Conservation (phyloP, 2,797 vertebrate genomes). For the Clarias platycephalus region DNA sequence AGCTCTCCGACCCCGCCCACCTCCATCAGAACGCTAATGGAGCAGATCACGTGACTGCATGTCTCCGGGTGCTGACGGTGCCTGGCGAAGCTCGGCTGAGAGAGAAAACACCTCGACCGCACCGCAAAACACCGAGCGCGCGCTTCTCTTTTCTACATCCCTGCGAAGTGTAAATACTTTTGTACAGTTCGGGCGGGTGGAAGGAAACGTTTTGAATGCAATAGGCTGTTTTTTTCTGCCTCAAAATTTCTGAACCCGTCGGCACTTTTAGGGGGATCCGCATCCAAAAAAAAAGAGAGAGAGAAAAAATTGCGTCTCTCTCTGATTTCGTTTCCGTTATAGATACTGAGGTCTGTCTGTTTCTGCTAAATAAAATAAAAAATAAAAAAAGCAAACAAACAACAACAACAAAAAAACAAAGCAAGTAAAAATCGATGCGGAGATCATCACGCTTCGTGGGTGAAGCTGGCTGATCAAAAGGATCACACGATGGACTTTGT, state of each 20-base stretch:
- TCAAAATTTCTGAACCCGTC: conserved; percentile 26
- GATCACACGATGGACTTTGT: conserved; percentile 53
- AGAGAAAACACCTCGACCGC: conserved; percentile 36
- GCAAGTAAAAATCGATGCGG: conserved; percentile 44
- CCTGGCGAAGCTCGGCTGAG: conserved; percentile 55
- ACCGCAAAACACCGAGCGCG: conserved; percentile 45
- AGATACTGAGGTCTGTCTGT: conserved; percentile 57
- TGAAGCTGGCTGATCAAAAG: conserved; percentile 44
- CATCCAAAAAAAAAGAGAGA: conserved; percentile 18
- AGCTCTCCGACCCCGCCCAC: conserved; percentile 68
- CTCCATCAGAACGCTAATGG: conserved; percentile 55
- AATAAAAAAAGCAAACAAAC: neutral
- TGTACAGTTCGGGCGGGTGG: neutral
- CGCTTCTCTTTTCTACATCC: conserved; percentile 27
- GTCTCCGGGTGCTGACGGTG: conserved; percentile 60
- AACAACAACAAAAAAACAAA: neutral
- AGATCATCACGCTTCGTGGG: conserved; percentile 35
- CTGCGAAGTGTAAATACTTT: neutral
- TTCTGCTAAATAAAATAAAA: neutral
- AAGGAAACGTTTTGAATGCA: conserved; percentile 3
- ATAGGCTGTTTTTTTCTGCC: conserved; percentile 8
- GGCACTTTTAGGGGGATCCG: conserved; percentile 52
- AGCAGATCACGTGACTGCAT: conserved; percentile 59
- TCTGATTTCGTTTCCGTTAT: conserved; percentile 33
- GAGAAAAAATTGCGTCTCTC: conserved; percentile 23